A percentile compares a stretch with the other conserved stretches of the same genome.
Conservation (phyloP, 2,888 invertebrate species). For the Automeris io region DNA sequence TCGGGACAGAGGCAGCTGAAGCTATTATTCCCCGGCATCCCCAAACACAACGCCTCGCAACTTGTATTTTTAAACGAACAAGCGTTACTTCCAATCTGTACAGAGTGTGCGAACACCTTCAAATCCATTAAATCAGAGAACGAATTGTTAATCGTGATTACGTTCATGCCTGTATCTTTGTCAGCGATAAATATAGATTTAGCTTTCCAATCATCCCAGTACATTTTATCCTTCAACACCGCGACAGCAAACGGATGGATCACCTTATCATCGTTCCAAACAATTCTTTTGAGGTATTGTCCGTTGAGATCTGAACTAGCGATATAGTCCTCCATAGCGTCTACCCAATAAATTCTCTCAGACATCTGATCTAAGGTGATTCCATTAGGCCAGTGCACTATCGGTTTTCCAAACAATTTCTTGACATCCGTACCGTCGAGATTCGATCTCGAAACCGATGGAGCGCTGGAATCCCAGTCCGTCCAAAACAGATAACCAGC, state of each 20-base stretch:
- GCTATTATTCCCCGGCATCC: slow-evolving; percentile 80
- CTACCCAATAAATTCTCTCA: slow-evolving; percentile 91
- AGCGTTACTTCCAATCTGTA: slow-evolving; percentile 84
- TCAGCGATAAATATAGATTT: slow-evolving; percentile 87
- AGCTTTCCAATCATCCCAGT: slow-evolving; percentile 93
- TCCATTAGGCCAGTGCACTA: slow-evolving; percentile 91
- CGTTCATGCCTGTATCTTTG: slow-evolving; percentile 83
- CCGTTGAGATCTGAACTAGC: slow-evolving; percentile 86
- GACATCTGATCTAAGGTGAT: slow-evolving; percentile 89
- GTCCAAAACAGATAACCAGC: slow-evolving; percentile 90
- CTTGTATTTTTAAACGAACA: slow-evolving; percentile 78
- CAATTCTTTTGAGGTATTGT: slow-evolving; percentile 79
- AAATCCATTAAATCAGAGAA: slow-evolving; percentile 88
- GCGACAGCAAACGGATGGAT: slow-evolving; percentile 92
- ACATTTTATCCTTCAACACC: slow-evolving; percentile 89
- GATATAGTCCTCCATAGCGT: slow-evolving; percentile 89
- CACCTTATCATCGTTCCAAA: slow-evolving; percentile 80
- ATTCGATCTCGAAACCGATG: slow-evolving; percentile 87
- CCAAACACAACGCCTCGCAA: slow-evolving; percentile 88
- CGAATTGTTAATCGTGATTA: slow-evolving; percentile 78
- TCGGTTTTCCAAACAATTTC: slow-evolving; percentile 79
- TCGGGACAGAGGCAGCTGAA: slow-evolving; percentile 89
- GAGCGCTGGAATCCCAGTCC: slow-evolving; percentile 88
- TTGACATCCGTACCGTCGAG: slow-evolving; percentile 85
- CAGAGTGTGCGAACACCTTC: slow-evolving; percentile 84